Evolutionary conservation across 2,888 invertebrate species (phyloP), one percentile per base, ranked within the genome.

Genomic region (Leptura quadrifasciata): DNA sequence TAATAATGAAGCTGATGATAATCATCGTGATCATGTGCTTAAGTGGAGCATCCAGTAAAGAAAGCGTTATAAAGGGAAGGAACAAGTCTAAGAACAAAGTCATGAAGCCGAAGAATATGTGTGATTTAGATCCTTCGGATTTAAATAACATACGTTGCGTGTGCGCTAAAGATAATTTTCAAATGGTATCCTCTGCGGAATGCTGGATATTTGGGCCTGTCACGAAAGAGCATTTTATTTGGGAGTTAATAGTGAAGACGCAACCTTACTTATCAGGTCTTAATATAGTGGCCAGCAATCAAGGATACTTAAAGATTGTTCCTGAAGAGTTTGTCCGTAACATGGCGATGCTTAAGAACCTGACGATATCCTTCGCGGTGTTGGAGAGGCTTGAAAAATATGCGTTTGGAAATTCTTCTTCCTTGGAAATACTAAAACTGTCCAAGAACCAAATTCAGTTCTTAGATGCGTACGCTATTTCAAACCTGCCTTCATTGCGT

Each of bases 201-300:
- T 96, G 96, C 87, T 93, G 94, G 93, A 92, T 96, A 61, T 94
- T 95, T 89, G 86, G 84, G 15, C 93, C 93, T 58, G 91, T 94
- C 85, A 91, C 92, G 8, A 91, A 91, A 76, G 94, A 94, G 82
- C 94, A 95, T 86, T 92, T 92, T 78, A 81, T 94, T 83, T 96
- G 96, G 95, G 92, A 92, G 80, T 91, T 93, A 85, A 76, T 80
- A 5, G 95, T 95, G 88, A 91, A 92, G 21, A 93, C 94, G 39
- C 95, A 96, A 88, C 93, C 93, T 64, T 91, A 92, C 83, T 88
- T 95, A 81, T 91, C 93, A 85, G 93, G 93, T 87, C 91, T 96
- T 83, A 93, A 93, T 84, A 93, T 96, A 85, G 93, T 94, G 84
- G 92, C 95, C 61, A 92, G 94, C 80, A 92, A 93, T 70, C 93